Base-by-base conservation (phyloP, 2,797 vertebrate genomes). In the Peromyscus eremicus region DNA sequence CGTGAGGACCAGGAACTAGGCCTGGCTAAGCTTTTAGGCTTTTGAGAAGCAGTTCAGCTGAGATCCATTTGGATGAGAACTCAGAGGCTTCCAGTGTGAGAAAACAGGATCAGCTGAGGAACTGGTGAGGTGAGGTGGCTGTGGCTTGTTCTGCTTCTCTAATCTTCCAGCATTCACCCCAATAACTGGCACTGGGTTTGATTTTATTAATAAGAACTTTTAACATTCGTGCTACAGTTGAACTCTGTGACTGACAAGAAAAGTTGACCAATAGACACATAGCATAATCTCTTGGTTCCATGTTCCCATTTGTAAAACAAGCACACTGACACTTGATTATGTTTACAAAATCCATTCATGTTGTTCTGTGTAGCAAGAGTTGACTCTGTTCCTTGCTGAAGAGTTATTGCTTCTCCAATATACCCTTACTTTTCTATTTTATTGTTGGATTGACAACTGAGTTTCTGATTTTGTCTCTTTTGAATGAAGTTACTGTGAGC, bases 291-390 rank as follows among this genome's bases (percentile, higher is more conserved):
- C 34, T 91, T 32, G 60, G 62, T 49, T 96, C 25, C 60, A 8
- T 82, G 62, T 92, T 32, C 60, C 92, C 55, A 37, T 92, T 79
- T 79, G 46, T 70, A 90, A 92, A 90, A 75, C 84, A 91, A 81
- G n/a, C 23, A 25, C 73, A 55, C 49, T 80, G 14, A 68, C 89
- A 32, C 49, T 84, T 88, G 49, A 23, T 34, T 92, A 62, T 70
- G 21, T 86, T 86, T 92, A 5, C 43, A 84, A 76, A 86, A 34
- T 81, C 84, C 19, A 66, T 66, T 60, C 43, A 3, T 66, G 13
- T 87, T 75, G 1, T 71, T 93, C 81, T 88, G 16, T n/a, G 13
- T 27, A 71, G 71, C 4, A 60, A 70, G 27, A 76, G 57, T 43
- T 77, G 49, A 76, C 84, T 77, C 14, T 57, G 60, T 76, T 64